phyloP scores from a whole-genome alignment of 2,113 vertebrate species.

The Myotis brandtii region DNA sequence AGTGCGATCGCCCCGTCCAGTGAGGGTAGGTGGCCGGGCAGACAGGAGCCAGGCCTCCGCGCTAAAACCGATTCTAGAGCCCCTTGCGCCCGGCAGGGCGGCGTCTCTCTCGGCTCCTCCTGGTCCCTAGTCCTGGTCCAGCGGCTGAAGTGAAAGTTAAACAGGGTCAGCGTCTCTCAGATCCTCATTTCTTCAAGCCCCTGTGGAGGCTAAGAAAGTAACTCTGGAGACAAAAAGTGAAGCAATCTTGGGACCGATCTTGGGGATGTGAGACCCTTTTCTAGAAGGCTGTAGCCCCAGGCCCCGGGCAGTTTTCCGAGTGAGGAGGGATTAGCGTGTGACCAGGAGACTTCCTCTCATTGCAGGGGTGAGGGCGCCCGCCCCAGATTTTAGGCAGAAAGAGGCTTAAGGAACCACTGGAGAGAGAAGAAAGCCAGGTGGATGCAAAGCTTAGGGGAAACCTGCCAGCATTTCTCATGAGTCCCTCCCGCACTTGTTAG shows the following conservation, averaged over 20 bases:
- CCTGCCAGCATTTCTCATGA: background rate
- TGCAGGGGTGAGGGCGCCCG: too few relatives aligned
- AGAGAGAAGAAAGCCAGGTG: background rate
- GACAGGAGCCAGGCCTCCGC: background rate
- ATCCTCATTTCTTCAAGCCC: background rate
- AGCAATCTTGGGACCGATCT: background rate
- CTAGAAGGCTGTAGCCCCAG: background rate
- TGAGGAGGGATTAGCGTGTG: background rate
- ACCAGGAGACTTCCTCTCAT: background rate
- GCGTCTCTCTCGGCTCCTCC: background rate
- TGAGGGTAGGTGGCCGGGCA: conserved; percentile 90
- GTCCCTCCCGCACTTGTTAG: background rate
- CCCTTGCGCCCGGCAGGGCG: fast-evolving
- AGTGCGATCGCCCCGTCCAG: conserved; percentile 98
- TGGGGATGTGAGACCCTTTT: background rate
- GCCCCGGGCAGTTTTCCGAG: background rate
- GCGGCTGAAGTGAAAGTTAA: background rate
- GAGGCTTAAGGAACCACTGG: background rate
- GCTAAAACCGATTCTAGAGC: background rate
- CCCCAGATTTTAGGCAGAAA: background rate
- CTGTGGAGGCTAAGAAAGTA: background rate
- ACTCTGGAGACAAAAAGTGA: background rate
- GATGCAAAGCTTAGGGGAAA: background rate
- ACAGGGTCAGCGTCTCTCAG: background rate
- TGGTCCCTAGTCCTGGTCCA: background rate